Conservation (phyloP, 2,888 invertebrate genomes). For the Dexiosoma caninum region DNA sequence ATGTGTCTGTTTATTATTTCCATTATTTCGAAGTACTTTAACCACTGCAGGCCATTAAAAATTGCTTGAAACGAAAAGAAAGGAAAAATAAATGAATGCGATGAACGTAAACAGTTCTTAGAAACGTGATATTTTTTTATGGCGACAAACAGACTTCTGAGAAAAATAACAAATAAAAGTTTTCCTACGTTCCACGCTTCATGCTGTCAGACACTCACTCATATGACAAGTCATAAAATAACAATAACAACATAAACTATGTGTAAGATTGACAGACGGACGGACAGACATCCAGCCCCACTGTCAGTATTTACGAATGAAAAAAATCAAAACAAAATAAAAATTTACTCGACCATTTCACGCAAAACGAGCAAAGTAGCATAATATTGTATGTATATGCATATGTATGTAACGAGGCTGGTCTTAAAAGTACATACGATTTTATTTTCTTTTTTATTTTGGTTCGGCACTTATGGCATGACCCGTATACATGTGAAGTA, state of each 20-base stretch:
- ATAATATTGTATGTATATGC: not conserved
- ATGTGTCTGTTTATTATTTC: conserved; percentile 17
- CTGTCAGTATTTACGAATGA: conserved; percentile 26
- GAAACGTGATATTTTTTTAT: conserved; percentile 61
- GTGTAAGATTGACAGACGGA: not conserved
- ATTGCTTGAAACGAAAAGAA: conserved; percentile 3
- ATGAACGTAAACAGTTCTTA: conserved; percentile 59
- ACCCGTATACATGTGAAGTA: too few species aligned
- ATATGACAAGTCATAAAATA: conserved; percentile 42
- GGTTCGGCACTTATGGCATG: too few species aligned
- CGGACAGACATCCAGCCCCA: not conserved
- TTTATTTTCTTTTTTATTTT: too few species aligned
- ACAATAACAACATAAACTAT: conserved; percentile 18
- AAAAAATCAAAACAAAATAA: conserved; percentile 37
- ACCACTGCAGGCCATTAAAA: conserved; percentile 51
- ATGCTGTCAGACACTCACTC: conserved; percentile 1
- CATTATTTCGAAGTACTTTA: conserved; percentile 31
- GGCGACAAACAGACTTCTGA: conserved; percentile 37
- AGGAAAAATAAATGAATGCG: conserved; percentile 31
- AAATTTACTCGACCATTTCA: conserved; percentile 36
- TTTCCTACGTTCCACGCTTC: not conserved
- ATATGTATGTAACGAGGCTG: not conserved
- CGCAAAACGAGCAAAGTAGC: not conserved
- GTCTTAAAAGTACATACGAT: not conserved
- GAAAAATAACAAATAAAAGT: conserved; percentile 37